Conservation (phyloP, 2,888 invertebrate genomes). For the Alsophila aescularia region DNA sequence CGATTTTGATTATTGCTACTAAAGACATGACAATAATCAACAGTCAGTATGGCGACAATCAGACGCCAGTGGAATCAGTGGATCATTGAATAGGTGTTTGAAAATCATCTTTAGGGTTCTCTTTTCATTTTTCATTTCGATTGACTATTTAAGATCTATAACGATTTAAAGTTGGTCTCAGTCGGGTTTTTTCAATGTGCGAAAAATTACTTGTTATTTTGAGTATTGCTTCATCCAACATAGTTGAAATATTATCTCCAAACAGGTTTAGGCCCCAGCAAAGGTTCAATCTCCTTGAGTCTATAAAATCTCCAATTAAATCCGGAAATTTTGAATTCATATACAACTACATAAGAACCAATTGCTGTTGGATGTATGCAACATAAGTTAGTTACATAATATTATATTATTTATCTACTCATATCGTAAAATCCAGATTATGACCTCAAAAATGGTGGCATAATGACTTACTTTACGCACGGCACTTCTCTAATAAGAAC, state of each 20-base stretch:
- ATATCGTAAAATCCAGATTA: too few relatives aligned
- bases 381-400: not conserved
- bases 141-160: too few relatives aligned
- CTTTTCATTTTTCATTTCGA: too few relatives aligned
- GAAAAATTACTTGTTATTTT: conserved; percentile 4
- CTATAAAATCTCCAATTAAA: conserved; percentile 19
- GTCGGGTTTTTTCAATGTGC: not conserved
- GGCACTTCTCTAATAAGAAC: too few relatives aligned
- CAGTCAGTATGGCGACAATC: too few relatives aligned
- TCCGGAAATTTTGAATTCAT: conserved; percentile 8
- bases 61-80: too few relatives aligned
- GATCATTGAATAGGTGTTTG: not conserved
- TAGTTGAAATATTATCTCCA: conserved; percentile 10
- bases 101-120: too few relatives aligned
- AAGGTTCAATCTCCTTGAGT: conserved; percentile 23
- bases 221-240: conserved; percentile 7
- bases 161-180: too few relatives aligned
- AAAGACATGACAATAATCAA: too few relatives aligned
- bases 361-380: conserved; percentile 8
- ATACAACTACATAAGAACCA: not conserved
- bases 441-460: too few relatives aligned
- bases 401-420: not conserved
- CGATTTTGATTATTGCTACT: too few relatives aligned
- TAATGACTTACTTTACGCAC: too few relatives aligned
- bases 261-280: conserved; percentile 19